Percentiles rank a stretch among this genome's conserved stretches.
These are phyloP conservation scores for Diorhabda carinulata DNA, from an alignment of 1,140 invertebrate species.

Conservation along the genomic window DNA sequence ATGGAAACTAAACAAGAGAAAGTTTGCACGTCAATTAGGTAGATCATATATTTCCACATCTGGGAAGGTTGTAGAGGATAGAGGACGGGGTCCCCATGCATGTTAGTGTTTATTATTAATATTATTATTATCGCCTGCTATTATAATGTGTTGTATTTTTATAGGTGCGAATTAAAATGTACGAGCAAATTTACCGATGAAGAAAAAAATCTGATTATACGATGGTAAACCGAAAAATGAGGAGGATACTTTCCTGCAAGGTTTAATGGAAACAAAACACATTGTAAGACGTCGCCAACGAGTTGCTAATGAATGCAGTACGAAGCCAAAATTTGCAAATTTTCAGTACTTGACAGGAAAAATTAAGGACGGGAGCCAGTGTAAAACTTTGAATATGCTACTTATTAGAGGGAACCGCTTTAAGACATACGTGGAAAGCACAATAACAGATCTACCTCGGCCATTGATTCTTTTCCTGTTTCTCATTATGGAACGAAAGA, in stretches of 20 bases:
- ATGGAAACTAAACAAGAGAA: neutral
- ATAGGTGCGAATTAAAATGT: neutral
- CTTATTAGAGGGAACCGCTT: neutral
- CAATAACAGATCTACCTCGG: neutral
- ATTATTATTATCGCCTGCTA: neutral
- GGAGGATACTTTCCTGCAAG: neutral
- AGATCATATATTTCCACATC: neutral
- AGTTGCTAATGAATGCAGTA: neutral
- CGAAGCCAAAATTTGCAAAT: neutral
- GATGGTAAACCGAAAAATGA: neutral
- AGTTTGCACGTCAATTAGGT: neutral
- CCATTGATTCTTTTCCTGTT: neutral
- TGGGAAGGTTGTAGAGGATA: neutral
- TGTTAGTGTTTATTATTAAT: neutral
- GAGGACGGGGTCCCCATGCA: neutral
- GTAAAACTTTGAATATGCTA: neutral
- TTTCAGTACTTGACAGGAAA: neutral
- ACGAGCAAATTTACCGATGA: neutral
- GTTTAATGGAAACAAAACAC: neutral
- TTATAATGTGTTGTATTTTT: neutral
- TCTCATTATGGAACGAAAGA: neutral
- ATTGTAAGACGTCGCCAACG: neutral
- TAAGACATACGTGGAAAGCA: neutral
- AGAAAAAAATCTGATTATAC: neutral
- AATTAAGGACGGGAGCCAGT: neutral